phyloP scores from a whole-genome alignment of 2,888 invertebrate species.

The Harpalus rufipes region DNA sequence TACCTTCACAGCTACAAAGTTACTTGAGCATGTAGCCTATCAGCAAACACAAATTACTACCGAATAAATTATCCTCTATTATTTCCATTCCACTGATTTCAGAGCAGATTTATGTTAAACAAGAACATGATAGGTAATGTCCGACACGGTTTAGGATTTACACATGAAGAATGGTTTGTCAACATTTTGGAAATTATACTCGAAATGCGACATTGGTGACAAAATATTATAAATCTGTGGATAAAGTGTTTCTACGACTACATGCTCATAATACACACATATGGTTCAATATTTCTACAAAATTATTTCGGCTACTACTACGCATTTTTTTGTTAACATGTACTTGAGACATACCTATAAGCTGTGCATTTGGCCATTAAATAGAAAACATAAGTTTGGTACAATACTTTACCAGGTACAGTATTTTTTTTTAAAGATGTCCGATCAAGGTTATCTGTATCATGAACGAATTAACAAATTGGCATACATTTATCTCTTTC shows the following conservation, averaged over 20 bases:
- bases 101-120: conserved; percentile 2
- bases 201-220: neutral
- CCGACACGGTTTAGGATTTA: neutral
- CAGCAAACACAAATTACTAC: conserved; percentile 17
- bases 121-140: neutral
- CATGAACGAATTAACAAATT: too few species aligned
- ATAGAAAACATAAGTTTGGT: too few species aligned
- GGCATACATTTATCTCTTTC: too few species aligned
- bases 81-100: conserved; percentile 7
- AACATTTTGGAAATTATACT: neutral
- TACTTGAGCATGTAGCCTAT: neutral
- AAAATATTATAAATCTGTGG: neutral
- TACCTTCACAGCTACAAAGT: neutral
- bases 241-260: too few species aligned
- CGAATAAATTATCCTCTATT: conserved; percentile 11
- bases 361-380: too few species aligned
- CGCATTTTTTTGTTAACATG: too few species aligned
- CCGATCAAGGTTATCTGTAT: too few species aligned
- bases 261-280: too few species aligned
- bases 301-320: neutral
- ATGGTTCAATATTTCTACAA: too few species aligned
- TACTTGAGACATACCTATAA: too few species aligned
- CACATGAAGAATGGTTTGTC: neutral
- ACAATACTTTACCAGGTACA: too few species aligned
- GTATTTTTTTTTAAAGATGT: too few species aligned